These are phyloP conservation scores for Melanchra persicariae DNA, from an alignment of 2,888 invertebrate genomes.

Conservation along the genomic window DNA sequence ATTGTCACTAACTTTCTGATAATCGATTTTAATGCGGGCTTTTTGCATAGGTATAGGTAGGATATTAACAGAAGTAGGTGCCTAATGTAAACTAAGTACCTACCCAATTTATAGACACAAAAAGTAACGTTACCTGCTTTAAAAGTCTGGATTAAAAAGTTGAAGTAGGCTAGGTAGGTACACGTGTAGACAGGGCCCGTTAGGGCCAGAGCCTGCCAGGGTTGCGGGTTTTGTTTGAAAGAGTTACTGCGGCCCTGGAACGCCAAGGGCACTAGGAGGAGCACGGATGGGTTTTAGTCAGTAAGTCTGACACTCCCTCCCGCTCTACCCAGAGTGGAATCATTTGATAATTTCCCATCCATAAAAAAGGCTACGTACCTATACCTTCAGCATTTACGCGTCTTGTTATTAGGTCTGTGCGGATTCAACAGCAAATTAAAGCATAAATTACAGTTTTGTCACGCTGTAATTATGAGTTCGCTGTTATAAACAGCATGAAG, in stretches of 20 bases:
- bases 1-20: not conserved
- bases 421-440: constrained; percentile 7
- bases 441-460: constrained; percentile 24
- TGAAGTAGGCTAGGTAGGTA: not conserved
- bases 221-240: too few species aligned
- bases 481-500: constrained; percentile 25
- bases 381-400: constrained; percentile 36
- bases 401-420: constrained; percentile 2
- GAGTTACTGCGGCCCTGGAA: too few species aligned
- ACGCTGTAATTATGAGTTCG: constrained; percentile 29
- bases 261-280: too few species aligned
- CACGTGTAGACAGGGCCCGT: too few species aligned
- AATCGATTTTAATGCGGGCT: constrained; percentile 35
- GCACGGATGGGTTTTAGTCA: too few species aligned
- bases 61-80: not conserved
- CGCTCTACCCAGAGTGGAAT: too few species aligned
- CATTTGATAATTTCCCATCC: too few species aligned
- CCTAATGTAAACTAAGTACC: too few species aligned
- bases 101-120: not conserved
- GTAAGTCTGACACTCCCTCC: too few species aligned
- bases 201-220: too few species aligned
- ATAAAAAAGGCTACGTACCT: not conserved
- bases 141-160: not conserved
- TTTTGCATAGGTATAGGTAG: not conserved
- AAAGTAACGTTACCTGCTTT: not conserved